Conservation (phyloP, 2,888 invertebrate genomes). For the Pollenia griseotomentosa region DNA sequence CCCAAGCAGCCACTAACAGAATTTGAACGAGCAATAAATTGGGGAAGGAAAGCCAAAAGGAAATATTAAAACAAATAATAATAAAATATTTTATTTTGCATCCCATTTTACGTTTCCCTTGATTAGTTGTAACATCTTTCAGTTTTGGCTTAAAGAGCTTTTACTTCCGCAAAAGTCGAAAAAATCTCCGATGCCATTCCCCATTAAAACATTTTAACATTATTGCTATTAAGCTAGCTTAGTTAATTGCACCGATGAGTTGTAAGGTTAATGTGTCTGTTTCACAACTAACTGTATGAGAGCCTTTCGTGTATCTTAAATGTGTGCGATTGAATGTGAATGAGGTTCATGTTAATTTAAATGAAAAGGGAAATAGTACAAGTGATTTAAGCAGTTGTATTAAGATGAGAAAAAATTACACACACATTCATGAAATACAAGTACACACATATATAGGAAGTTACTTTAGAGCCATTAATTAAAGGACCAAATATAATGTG, state of each 20-base stretch:
- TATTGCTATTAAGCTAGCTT: conserved; percentile 65
- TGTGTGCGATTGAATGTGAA: conserved; percentile 13
- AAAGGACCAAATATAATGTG: no score
- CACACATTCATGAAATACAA: no score
- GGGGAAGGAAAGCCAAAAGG: neutral
- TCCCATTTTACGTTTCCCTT: neutral
- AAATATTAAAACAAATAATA: neutral
- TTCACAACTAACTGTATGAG: conserved; percentile 36
- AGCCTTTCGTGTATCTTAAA: conserved; percentile 34
- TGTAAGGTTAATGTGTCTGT: conserved; percentile 58
- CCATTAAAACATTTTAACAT: conserved; percentile 10
- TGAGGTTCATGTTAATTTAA: conserved; percentile 35
- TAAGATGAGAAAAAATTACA: no score
- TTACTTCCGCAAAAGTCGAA: no score
- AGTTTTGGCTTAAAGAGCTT: no score
- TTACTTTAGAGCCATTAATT: no score
- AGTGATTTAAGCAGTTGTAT: conserved; percentile 37
- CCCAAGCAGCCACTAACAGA: conserved; percentile 41
- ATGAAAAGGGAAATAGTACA: conserved; percentile 19
- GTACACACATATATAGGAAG: no score
- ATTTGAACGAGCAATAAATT: conserved; percentile 44
- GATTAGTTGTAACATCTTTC: no score
- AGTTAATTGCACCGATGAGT: conserved; percentile 71
- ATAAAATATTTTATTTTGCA: no score
- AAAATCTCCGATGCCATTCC: conserved; percentile 9